phyloP scores from a whole-genome alignment of 2,113 vertebrate species.

The Daphoenositta chrysoptera region DNA sequence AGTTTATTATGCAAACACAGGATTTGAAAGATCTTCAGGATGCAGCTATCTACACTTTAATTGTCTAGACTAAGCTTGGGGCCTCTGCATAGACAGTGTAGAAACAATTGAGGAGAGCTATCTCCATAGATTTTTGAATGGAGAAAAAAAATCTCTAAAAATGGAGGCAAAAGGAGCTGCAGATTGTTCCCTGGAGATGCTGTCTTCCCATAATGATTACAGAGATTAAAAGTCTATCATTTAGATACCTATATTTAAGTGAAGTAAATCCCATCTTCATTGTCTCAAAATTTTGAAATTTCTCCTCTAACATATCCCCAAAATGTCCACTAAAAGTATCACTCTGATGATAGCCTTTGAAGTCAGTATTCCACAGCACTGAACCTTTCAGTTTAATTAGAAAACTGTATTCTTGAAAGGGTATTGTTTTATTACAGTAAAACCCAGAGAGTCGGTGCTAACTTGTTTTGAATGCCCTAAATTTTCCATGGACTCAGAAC shows the following conservation, averaged over 20 bases:
- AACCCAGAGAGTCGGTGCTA: neutral
- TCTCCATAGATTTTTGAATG: neutral
- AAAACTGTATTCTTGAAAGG: neutral
- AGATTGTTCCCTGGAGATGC: neutral
- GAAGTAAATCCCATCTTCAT: neutral
- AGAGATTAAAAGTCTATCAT: neutral
- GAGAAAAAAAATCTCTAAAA: neutral
- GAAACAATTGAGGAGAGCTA: neutral
- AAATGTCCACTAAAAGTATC: neutral
- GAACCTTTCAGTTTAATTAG: neutral
- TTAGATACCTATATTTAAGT: neutral
- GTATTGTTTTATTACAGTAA: neutral
- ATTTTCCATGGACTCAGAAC: neutral
- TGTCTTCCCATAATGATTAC: neutral
- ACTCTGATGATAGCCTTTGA: neutral
- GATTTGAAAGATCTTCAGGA: neutral
- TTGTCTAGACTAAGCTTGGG: neutral
- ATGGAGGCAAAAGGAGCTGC: neutral
- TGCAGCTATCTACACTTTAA: neutral
- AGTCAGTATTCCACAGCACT: neutral
- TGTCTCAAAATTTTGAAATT: neutral
- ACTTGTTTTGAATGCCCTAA: neutral
- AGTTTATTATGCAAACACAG: neutral
- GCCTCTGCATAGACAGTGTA: neutral
- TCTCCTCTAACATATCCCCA: neutral